A percentile compares a stretch with the other conserved stretches of the same genome.
Conservation (phyloP, 2,113 vertebrate species). For the Cettia cetti region DNA sequence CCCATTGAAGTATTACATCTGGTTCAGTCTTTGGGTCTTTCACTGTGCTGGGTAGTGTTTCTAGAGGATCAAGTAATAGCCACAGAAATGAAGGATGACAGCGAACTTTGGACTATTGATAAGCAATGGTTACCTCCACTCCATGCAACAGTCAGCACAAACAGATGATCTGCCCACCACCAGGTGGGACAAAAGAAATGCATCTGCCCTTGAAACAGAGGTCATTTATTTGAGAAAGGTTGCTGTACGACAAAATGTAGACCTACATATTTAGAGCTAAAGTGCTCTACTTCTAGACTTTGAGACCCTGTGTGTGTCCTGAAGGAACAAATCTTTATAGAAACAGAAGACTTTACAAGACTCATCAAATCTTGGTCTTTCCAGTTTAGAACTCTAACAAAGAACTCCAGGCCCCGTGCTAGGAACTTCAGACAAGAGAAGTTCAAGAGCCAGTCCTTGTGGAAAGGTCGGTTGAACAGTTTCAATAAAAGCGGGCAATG, state of each 20-base stretch:
- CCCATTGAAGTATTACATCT: background rate
- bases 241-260: background rate
- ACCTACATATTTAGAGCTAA: background rate
- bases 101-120: background rate
- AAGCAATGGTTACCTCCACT: background rate
- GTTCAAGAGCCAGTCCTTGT: background rate
- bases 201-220: background rate
- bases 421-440: background rate
- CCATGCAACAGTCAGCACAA: background rate
- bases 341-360: background rate
- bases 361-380: background rate
- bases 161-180: background rate
- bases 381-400: background rate
- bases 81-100: background rate
- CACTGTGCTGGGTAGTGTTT: background rate
- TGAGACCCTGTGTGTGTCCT: background rate
- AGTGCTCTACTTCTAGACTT: background rate
- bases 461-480: accelerated
- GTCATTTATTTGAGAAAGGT: background rate
- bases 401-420: background rate
- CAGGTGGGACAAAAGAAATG: background rate
- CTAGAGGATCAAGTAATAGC: background rate
- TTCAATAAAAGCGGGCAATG: background rate
- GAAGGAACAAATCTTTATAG: background rate
- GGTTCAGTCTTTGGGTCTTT: background rate